These are phyloP conservation scores for Oxygymnocypris stewartii DNA, from an alignment of 2,113 vertebrate species.

Conservation along the genomic window DNA sequence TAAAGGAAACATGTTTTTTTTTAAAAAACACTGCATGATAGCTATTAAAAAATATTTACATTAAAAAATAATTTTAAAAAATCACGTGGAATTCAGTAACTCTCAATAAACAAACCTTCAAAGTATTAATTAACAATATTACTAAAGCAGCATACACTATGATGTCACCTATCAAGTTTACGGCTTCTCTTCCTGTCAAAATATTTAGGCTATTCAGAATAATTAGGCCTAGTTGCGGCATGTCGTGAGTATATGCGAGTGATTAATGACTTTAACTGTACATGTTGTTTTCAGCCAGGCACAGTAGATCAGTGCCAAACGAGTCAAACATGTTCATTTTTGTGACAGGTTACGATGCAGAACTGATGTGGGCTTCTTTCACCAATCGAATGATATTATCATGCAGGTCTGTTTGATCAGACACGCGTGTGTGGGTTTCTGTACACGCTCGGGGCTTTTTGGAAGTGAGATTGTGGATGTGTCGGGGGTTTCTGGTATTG, in stretches of 20 bases:
- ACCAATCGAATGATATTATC: background rate
- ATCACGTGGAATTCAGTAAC: background rate
- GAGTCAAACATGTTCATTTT: background rate
- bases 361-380: background rate
- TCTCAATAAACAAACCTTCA: background rate
- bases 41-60: too few species aligned
- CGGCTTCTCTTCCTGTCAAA: background rate
- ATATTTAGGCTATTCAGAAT: background rate
- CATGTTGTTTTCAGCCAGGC: background rate
- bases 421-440: background rate
- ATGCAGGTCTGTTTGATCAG: constrained; percentile 11
- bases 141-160: background rate
- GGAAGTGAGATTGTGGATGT: constrained; percentile 4
- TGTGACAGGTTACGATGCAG: background rate
- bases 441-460: background rate
- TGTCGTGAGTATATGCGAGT: background rate
- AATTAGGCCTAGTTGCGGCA: background rate
- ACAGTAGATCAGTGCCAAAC: background rate
- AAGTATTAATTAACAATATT: background rate
- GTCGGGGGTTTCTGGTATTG: background rate
- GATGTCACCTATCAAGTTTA: background rate
- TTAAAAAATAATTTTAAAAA: background rate
- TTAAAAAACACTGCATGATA: background rate
- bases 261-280: background rate
- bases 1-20: background rate